phyloP scores from a whole-genome alignment of 2,888 invertebrate species.

The Sthenelais limicola region DNA sequence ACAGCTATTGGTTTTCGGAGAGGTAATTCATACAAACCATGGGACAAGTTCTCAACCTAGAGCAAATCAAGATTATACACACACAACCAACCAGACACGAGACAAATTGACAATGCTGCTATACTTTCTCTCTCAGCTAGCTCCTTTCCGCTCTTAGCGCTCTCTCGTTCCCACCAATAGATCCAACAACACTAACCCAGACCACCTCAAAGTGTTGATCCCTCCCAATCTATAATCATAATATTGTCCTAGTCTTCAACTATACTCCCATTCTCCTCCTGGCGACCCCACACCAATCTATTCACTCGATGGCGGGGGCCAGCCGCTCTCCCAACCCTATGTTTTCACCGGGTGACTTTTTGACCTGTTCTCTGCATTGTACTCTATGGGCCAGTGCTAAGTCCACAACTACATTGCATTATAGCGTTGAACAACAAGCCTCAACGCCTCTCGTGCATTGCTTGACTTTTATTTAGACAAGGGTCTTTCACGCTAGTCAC shows the following conservation, averaged over 20 bases:
- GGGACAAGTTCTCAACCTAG: too few relatives aligned
- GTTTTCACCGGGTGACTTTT: slow-evolving; percentile 32
- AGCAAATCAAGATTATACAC: too few relatives aligned
- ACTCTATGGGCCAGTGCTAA: slow-evolving; percentile 3
- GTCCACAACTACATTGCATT: not conserved
- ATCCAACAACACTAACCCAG: too few relatives aligned
- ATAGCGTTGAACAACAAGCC: slow-evolving; percentile 1
- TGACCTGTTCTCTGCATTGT: slow-evolving; percentile 18
- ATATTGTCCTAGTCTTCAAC: slow-evolving; percentile 34
- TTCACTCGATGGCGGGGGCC: slow-evolving; percentile 1
- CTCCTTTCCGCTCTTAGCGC: too few relatives aligned
- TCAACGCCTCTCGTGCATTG: slow-evolving; percentile 23
- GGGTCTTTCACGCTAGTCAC: slow-evolving; percentile 7
- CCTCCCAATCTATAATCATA: slow-evolving; percentile 7
- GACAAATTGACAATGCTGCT: too few relatives aligned
- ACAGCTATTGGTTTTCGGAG: too few relatives aligned
- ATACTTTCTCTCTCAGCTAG: too few relatives aligned
- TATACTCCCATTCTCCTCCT: slow-evolving; percentile 11
- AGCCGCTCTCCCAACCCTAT: not conserved
- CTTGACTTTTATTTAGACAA: slow-evolving; percentile 33
- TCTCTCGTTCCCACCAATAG: too few relatives aligned
- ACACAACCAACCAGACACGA: too few relatives aligned
- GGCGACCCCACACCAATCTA: slow-evolving; percentile 15
- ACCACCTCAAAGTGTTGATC: slow-evolving; percentile 19
- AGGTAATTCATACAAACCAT: too few relatives aligned